Percentiles rank a stretch among this genome's conserved stretches.
Conservation (phyloP, 2,888 invertebrate species). For the Biston stratarius region DNA sequence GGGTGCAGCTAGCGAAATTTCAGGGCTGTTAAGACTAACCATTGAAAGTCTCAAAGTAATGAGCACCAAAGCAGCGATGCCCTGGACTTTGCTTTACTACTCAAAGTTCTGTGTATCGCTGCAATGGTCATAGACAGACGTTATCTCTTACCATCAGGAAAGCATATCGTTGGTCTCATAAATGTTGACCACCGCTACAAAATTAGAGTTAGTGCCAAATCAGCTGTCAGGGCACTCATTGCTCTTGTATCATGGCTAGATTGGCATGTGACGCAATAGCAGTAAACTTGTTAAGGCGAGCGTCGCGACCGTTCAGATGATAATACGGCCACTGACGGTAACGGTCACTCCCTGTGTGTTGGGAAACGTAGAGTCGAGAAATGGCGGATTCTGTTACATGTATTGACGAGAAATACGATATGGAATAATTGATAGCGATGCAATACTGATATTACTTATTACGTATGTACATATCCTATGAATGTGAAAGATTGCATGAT, state of each 20-base stretch:
- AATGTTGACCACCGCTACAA: too few species aligned
- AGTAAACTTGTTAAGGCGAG: not conserved
- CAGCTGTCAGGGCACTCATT: too few species aligned
- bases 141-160: too few species aligned
- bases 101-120: too few species aligned
- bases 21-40: too few species aligned
- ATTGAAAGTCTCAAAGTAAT: too few species aligned
- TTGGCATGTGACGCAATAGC: not conserved
- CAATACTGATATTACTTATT: not conserved
- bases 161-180: too few species aligned
- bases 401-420: not conserved
- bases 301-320: constrained; percentile 1
- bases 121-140: too few species aligned
- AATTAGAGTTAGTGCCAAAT: too few species aligned
- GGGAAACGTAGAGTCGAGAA: constrained; percentile 2
- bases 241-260: not conserved
- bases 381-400: not conserved
- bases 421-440: not conserved
- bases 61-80: too few species aligned
- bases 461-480: not conserved
- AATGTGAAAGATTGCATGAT: not conserved
- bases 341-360: not conserved
- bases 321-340: not conserved
- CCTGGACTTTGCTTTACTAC: too few species aligned
- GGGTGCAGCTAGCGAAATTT: too few species aligned